Percentiles rank a stretch among this genome's conserved stretches.
phyloP scores from a whole-genome alignment of 1,140 invertebrate species.

The Drosophila truncata region DNA sequence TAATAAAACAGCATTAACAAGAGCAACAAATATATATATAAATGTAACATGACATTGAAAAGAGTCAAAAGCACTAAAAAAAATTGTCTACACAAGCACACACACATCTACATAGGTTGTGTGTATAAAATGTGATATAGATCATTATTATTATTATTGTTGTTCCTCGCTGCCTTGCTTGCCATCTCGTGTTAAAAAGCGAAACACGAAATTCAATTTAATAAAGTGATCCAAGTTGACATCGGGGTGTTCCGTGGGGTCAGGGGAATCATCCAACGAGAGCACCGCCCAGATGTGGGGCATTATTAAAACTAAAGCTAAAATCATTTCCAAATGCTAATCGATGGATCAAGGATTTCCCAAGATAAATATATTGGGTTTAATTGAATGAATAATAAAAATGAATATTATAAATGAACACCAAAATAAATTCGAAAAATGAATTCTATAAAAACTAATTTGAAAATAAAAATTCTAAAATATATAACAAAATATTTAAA shows the following conservation, averaged over 20 bases:
- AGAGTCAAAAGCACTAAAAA: conserved; percentile 69
- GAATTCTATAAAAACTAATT: no score
- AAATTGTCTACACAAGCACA: conserved; percentile 32
- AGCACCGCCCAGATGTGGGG: conserved; percentile 10
- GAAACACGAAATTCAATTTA: conserved; percentile 63
- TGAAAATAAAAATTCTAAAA: no score
- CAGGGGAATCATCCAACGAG: conserved; percentile 6
- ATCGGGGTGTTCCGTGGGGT: conserved; percentile 19
- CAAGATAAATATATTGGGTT: no score
- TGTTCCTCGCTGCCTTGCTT: conserved; percentile 27
- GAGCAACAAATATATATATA: conserved; percentile 54
- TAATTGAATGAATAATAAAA: background rate
- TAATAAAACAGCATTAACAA: conserved; percentile 24
- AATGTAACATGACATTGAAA: conserved; percentile 82
- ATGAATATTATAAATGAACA: no score
- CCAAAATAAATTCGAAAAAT: no score
- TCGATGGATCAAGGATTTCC: conserved; percentile 6
- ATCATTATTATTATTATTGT: conserved; percentile 34
- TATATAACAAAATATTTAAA: no score
- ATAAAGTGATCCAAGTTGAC: conserved; percentile 50
- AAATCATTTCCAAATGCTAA: conserved; percentile 26
- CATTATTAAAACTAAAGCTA: conserved; percentile 2
- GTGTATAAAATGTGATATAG: conserved; percentile 60
- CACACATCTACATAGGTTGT: background rate
- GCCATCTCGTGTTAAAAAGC: conserved; percentile 54